Evolutionary conservation across 2,888 invertebrate genomes (phyloP), one percentile per base, ranked within the genome.

Genomic region (Tromatobia lineatoria): DNA sequence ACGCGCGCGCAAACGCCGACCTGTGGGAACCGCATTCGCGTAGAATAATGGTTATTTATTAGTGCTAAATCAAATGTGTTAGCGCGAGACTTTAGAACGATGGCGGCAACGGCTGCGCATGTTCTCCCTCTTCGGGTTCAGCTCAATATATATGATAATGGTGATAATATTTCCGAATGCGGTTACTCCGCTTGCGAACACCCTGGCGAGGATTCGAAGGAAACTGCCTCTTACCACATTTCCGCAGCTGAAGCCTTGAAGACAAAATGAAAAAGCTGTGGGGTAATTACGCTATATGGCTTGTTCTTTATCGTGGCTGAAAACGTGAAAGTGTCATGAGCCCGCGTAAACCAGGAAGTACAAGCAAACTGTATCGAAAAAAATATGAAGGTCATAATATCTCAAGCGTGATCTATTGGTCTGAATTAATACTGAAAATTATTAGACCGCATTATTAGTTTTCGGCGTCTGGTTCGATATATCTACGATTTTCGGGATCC

Each of bases 1-100:
- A 66, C 69, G 71, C 61, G 38, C 64, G 11, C 59, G 66, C 57
- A 20, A 38, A 61, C 54, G 29, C 61, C 61, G 74, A 64, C 87
- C 70, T 71, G 69, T 78, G 73, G 71, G 61, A 86, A 82, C 86
- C 87, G 80, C 87, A 88, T 87, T 90, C 88, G 87, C 89, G 90
- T 88, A 91, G 92, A 93, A 92, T 93, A 93, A 93, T 93, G 91
- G 91, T 93, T 92, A 93, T 93, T 92, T 93, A 93, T 93, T 93
- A 93, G 92, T 91, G 91, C 90, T 93, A 93, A 93, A 93, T 93
- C 93, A 93, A 92, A 92, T 92, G 90, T 90, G 92, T 91, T 91
- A 91, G 89, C 90, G 87, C 89, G 88, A 71, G 86, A 88, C 86
- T 85, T 86, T 87, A 66, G 81, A 81, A 70, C 80, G 83, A 74